Evolutionary conservation across 1,140 invertebrate genomes (phyloP).

Genomic region (Leptoteleia sp.): DNA sequence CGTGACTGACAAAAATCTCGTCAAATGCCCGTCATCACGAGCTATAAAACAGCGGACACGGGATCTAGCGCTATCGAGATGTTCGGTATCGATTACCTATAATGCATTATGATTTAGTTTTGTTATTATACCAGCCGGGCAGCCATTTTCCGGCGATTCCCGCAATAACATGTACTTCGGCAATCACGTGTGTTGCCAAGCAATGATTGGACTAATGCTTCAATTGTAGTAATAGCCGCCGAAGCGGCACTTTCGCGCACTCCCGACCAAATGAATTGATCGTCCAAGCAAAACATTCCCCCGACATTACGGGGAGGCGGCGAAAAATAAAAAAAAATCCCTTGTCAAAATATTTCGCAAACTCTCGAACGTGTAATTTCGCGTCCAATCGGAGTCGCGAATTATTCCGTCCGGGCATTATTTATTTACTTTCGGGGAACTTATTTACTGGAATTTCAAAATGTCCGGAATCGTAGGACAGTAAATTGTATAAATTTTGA

Average conservation of each 20-base stretch:
- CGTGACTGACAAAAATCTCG: background rate
- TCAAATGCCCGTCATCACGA: constrained; percentile 9
- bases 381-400: constrained; percentile 22
- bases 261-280: constrained; percentile 60
- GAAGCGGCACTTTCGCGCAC: constrained; percentile 59
- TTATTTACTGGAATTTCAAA: no score
- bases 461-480: no score
- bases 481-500: no score
- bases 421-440: constrained; percentile 36
- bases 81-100: constrained; percentile 47
- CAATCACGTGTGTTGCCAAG: constrained; percentile 59
- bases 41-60: background rate
- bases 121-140: constrained; percentile 39
- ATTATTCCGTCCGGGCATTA: constrained; percentile 30
- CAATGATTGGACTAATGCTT: constrained; percentile 63
- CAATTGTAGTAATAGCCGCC: constrained; percentile 62
- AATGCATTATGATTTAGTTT: constrained; percentile 59
- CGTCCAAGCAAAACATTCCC: constrained; percentile 52
- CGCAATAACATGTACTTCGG: constrained; percentile 55
- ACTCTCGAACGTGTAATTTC: constrained; percentile 44
- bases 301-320: constrained; percentile 29
- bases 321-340: constrained; percentile 50
- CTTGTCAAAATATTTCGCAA: constrained; percentile 59
- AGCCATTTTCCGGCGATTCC: constrained; percentile 50
- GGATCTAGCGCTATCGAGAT: constrained; percentile 13